Evolutionary conservation across 2,113 vertebrate genomes (phyloP).

Genomic region (Pygoscelis antarcticus): DNA sequence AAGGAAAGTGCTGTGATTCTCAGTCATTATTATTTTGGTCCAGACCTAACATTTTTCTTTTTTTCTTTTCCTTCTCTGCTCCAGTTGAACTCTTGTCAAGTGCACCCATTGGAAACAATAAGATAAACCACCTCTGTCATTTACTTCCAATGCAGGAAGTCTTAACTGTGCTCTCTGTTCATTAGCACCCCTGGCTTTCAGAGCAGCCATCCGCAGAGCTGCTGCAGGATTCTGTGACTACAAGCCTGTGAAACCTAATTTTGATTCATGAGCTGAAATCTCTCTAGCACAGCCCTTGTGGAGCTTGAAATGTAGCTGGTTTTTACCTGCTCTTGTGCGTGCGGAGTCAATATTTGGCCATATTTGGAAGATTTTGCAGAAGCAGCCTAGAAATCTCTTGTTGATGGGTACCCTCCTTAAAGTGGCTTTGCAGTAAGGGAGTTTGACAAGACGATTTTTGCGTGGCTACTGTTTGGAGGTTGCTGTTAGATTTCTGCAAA

Average conservation of each 20-base stretch:
- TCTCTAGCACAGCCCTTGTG: not conserved
- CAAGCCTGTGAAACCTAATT: slow-evolving; percentile 54
- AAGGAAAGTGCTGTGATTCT: not conserved
- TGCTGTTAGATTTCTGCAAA: not conserved
- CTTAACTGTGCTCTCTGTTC: slow-evolving; percentile 51
- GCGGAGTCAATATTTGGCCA: not conserved
- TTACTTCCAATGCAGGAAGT: slow-evolving; percentile 58
- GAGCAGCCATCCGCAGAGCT: slow-evolving; percentile 58
- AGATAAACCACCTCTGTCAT: slow-evolving; percentile 71
- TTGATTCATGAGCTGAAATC: slow-evolving; percentile 50
- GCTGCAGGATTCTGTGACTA: slow-evolving; percentile 1
- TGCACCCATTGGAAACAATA: slow-evolving; percentile 64
- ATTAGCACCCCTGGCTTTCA: slow-evolving; percentile 23
- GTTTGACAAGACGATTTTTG: not conserved
- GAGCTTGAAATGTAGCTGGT: not conserved
- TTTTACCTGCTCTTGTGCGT: not conserved
- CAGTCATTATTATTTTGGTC: slow-evolving; percentile 52
- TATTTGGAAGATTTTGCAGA: not conserved
- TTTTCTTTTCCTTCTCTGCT: not conserved
- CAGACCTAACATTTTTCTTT: slow-evolving; percentile 31
- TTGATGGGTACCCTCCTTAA: not conserved
- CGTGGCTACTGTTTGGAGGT: not conserved
- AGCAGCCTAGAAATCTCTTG: not conserved
- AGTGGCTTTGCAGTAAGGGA: not conserved
- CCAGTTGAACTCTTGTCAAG: slow-evolving; percentile 40